These are phyloP conservation scores for Nothocercus julius DNA, from an alignment of 2,113 vertebrate species.

Conservation along the genomic window DNA sequence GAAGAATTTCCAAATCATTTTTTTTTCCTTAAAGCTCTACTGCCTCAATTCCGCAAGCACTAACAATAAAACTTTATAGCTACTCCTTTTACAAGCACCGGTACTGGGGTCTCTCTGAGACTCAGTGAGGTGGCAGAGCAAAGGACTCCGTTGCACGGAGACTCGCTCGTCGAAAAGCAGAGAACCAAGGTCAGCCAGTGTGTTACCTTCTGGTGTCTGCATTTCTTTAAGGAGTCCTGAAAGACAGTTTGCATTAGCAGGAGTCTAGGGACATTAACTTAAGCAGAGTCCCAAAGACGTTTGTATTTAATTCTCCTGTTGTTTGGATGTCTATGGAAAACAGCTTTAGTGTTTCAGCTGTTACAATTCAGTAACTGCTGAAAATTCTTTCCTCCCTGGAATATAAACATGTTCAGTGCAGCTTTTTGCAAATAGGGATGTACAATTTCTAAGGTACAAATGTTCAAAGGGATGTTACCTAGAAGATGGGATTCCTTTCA, in stretches of 20 bases:
- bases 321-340: neutral
- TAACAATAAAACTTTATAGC: neutral
- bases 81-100: neutral
- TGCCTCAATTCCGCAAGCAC: neutral
- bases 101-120: neutral
- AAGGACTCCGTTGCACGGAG: neutral
- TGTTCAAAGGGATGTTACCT: neutral
- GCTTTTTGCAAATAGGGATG: neutral
- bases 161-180: neutral
- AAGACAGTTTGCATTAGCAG: neutral
- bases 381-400: neutral
- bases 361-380: neutral
- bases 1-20: neutral
- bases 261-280: neutral
- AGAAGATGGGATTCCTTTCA: neutral
- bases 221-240: neutral
- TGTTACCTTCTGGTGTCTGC: fast-evolving
- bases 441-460: neutral
- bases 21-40: neutral
- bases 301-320: neutral
- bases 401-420: neutral
- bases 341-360: neutral
- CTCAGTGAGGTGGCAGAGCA: neutral
- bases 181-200: neutral
- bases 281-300: neutral